A percentile compares a stretch with the other conserved stretches of the same genome.
Conservation (phyloP, 2,113 vertebrate genomes). For the Pyrgilauda ruficollis region DNA sequence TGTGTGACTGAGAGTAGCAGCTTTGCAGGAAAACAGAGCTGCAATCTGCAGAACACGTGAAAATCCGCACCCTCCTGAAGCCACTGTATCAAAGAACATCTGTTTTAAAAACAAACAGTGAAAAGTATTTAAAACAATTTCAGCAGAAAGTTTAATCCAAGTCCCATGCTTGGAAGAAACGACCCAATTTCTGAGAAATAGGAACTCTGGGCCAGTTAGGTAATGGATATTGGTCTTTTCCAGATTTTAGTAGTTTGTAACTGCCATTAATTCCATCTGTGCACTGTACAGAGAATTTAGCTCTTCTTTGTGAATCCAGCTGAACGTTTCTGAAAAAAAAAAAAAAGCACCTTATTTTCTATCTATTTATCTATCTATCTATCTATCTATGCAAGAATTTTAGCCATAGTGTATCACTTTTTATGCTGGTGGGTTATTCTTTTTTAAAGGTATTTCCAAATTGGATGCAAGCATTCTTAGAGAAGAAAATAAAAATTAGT, state of each 20-base stretch:
- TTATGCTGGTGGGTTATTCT: neutral
- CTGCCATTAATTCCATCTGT: constrained; percentile 26
- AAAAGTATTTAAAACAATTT: constrained; percentile 39
- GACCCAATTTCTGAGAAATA: constrained; percentile 52
- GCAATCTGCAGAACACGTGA: neutral
- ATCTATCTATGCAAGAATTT: neutral
- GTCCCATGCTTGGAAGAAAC: constrained; percentile 32
- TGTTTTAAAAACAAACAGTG: constrained; percentile 5
- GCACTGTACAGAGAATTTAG: neutral
- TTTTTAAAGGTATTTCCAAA: neutral
- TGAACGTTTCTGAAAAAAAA: neutral
- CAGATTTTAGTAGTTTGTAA: constrained; percentile 25
- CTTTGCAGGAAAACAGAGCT: neutral
- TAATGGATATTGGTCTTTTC: constrained; percentile 28
- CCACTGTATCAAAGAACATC: neutral
- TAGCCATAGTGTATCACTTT: neutral
- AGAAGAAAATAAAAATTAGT: neutral
- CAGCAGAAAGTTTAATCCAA: constrained; percentile 25
- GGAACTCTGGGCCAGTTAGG: constrained; percentile 31
- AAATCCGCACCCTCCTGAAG: neutral
- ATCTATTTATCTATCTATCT: neutral
- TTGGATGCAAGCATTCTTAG: neutral
- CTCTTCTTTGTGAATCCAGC: neutral
- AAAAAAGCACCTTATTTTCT: neutral
- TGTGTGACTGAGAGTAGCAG: neutral